phyloP scores from a whole-genome alignment of 2,797 vertebrate genomes.

The Muscicapa striata region DNA sequence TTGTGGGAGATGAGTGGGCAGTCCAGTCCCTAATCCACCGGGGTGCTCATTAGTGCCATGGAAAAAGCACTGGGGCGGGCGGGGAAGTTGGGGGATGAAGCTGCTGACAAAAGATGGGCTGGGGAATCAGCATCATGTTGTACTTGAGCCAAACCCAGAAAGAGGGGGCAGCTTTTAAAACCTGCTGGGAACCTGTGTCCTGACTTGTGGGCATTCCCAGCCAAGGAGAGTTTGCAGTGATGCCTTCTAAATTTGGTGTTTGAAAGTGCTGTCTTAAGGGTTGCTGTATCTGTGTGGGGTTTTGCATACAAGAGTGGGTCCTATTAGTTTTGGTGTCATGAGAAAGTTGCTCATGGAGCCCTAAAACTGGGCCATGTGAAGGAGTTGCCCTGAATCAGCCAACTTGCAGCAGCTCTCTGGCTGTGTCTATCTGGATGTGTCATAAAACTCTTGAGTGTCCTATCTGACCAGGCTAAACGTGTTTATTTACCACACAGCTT shows the following conservation, averaged over 20 bases:
- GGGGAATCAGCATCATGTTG: background rate
- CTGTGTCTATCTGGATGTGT: background rate
- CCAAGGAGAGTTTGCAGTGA: background rate
- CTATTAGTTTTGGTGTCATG: background rate
- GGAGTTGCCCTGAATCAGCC: background rate
- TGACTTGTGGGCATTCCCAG: background rate
- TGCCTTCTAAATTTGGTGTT: background rate
- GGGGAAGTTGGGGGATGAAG: background rate
- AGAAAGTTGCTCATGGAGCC: background rate
- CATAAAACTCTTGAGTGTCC: constrained; percentile 5
- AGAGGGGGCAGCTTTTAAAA: background rate
- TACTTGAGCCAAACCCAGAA: background rate
- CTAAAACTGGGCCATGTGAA: background rate
- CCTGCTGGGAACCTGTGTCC: background rate
- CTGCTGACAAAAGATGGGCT: background rate
- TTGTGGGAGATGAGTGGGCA: constrained; percentile 38
- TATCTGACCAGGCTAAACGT: constrained; percentile 30
- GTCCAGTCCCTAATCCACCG: background rate
- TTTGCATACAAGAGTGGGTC: rapidly evolving
- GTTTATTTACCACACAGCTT: constrained; percentile 56
- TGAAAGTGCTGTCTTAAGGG: background rate
- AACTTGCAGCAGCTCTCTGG: background rate
- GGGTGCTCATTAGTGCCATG: constrained; percentile 42
- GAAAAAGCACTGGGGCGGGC: background rate
- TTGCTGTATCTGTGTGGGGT: rapidly evolving